phyloP scores from a whole-genome alignment of 2,113 vertebrate genomes.

The Cyanistes caeruleus region DNA sequence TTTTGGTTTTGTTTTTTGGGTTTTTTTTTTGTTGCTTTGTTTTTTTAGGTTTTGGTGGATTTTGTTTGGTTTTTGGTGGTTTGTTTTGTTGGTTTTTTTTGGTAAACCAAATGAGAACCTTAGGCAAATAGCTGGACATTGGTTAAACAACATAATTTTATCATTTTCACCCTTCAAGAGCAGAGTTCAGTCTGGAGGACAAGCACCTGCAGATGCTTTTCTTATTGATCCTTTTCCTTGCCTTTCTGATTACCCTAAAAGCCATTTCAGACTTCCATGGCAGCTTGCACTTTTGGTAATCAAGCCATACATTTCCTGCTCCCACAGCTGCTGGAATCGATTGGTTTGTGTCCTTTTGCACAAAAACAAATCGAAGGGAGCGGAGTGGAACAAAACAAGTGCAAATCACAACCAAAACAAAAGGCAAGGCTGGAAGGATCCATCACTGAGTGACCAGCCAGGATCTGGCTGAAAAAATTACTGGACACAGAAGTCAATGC shows the following conservation, averaged over 20 bases:
- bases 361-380: not conserved
- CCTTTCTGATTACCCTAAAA: not conserved
- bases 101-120: not conserved
- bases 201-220: not conserved
- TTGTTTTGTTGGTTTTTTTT: not conserved
- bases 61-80: accelerated
- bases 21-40: not conserved
- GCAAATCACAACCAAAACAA: not conserved
- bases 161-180: not conserved
- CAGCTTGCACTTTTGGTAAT: not conserved
- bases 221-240: not conserved
- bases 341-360: not conserved
- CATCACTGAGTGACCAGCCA: not conserved
- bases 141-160: not conserved
- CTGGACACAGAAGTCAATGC: not conserved
- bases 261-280: not conserved
- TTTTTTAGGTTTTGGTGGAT: no score
- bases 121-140: accelerated
- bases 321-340: not conserved
- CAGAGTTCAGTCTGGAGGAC: not conserved
- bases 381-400: not conserved
- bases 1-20: not conserved
- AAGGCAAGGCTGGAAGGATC: not conserved
- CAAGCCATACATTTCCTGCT: not conserved
- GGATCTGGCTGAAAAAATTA: not conserved